Percentiles rank a stretch among this genome's conserved stretches.
Evolutionary conservation across 92 coral and sea anemone species (phyloP).

Genomic region (Muricea muricata): DNA sequence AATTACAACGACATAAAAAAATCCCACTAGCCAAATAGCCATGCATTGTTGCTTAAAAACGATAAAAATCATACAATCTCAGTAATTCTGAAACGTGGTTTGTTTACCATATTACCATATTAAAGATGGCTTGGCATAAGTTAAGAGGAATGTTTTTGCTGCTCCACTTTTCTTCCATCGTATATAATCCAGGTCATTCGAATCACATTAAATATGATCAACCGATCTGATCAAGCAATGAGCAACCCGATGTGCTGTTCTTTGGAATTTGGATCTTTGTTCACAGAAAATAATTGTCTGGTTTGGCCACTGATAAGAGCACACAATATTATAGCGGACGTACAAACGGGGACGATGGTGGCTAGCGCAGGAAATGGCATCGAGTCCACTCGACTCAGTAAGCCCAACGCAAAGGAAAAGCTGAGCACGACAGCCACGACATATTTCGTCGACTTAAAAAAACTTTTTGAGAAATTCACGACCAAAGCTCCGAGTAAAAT

Average conservation of each 20-base stretch:
- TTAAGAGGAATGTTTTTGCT: too few relatives aligned
- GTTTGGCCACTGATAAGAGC: slow-evolving; percentile 86
- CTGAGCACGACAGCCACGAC: slow-evolving; percentile 81
- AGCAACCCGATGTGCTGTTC: neutral
- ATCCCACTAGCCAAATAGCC: too few relatives aligned
- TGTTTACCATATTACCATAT: too few relatives aligned
- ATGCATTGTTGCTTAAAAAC: too few relatives aligned
- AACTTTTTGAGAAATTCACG: slow-evolving; percentile 87
- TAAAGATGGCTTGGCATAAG: too few relatives aligned
- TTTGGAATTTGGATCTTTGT: slow-evolving; percentile 5
- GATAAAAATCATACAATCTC: too few relatives aligned
- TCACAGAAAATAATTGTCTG: slow-evolving; percentile 81
- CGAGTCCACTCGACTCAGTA: slow-evolving; percentile 84
- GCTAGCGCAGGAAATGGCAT: slow-evolving; percentile 90
- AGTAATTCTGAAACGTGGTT: too few relatives aligned
- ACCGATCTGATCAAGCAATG: slow-evolving; percentile 4
- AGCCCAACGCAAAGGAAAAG: slow-evolving; percentile 81
- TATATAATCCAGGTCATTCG: too few relatives aligned
- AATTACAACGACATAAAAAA: too few relatives aligned
- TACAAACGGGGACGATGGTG: slow-evolving; percentile 91
- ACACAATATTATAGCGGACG: slow-evolving; percentile 78
- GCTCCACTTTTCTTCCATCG: too few relatives aligned
- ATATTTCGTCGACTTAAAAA: slow-evolving; percentile 88
- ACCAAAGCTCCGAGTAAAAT: slow-evolving; percentile 89
- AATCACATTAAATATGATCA: too few relatives aligned